A percentile compares a stretch with the other conserved stretches of the same genome.
These are phyloP conservation scores for Balaenoptera acutorostrata DNA, from an alignment of 2,113 vertebrate genomes.

Conservation along the genomic window DNA sequence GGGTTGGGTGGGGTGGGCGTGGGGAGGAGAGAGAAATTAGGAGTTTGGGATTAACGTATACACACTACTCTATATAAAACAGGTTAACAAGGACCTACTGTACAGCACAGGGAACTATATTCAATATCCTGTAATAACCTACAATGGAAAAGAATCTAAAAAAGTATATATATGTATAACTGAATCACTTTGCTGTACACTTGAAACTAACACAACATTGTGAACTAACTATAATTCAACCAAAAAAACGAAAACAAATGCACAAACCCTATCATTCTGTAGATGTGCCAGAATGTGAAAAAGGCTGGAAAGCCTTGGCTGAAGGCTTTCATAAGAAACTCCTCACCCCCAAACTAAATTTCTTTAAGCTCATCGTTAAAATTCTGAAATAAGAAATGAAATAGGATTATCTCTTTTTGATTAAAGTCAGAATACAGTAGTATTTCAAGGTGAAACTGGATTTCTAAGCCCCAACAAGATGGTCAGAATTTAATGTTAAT, in stretches of 20 bases:
- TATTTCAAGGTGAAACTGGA: not conserved
- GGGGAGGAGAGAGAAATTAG: not conserved
- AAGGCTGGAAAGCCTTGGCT: not conserved
- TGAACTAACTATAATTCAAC: not conserved
- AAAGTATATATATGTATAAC: not conserved
- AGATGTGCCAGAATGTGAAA: not conserved
- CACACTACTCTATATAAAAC: not conserved
- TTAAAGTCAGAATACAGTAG: not conserved
- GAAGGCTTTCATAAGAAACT: not conserved
- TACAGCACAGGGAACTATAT: not conserved
- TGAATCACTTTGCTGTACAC: not conserved
- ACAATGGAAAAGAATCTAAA: not conserved
- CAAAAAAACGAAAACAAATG: not conserved
- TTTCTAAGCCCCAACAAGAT: constrained; percentile 25
- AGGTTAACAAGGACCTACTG: not conserved
- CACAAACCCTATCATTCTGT: not conserved
- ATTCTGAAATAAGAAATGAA: not conserved
- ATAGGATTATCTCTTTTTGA: not conserved
- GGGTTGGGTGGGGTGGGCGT: not conserved
- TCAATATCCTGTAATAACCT: not conserved
- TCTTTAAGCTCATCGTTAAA: not conserved
- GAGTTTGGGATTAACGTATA: not conserved
- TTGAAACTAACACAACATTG: not conserved
- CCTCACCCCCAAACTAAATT: not conserved
- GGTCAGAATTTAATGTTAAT: not conserved